Conservation (phyloP, 2,888 invertebrate species). For the Cataglyphis altisquamis region DNA sequence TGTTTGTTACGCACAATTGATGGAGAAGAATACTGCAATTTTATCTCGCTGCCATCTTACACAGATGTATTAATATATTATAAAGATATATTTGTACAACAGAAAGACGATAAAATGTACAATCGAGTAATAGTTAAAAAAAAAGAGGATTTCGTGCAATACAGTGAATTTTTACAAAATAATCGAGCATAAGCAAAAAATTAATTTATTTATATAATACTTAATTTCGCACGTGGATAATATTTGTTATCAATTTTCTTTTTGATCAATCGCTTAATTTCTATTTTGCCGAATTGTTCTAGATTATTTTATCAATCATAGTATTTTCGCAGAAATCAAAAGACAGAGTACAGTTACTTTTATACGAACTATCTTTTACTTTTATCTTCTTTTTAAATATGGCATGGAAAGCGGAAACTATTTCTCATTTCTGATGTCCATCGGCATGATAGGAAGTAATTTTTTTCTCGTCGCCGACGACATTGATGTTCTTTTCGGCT, state of each 20-base stretch:
- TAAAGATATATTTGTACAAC: neutral
- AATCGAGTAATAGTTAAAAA: neutral
- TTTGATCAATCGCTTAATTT: neutral
- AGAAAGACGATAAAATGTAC: neutral
- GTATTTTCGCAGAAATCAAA: neutral
- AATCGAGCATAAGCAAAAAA: neutral
- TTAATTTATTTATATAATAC: neutral
- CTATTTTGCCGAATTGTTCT: neutral
- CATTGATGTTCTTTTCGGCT: slow-evolving; percentile 55
- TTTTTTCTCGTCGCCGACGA: slow-evolving; percentile 60
- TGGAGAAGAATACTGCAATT: slow-evolving; percentile 11
- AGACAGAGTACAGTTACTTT: neutral
- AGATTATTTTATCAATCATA: neutral
- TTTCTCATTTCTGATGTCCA: slow-evolving; percentile 28
- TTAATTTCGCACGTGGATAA: neutral
- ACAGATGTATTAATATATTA: slow-evolving; percentile 17
- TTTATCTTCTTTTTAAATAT: slow-evolving; percentile 4
- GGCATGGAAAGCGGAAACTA: slow-evolving; percentile 23
- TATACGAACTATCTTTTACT: neutral
- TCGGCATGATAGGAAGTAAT: slow-evolving; percentile 59
- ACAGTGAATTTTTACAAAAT: neutral
- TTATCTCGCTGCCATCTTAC: neutral
- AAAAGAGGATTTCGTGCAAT: neutral
- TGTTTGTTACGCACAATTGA: slow-evolving; percentile 42
- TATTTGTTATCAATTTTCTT: neutral